Evolutionary conservation across 2,797 vertebrate species (phyloP), one percentile per base, ranked within the genome.

Genomic region (Danio kyathit): DNA sequence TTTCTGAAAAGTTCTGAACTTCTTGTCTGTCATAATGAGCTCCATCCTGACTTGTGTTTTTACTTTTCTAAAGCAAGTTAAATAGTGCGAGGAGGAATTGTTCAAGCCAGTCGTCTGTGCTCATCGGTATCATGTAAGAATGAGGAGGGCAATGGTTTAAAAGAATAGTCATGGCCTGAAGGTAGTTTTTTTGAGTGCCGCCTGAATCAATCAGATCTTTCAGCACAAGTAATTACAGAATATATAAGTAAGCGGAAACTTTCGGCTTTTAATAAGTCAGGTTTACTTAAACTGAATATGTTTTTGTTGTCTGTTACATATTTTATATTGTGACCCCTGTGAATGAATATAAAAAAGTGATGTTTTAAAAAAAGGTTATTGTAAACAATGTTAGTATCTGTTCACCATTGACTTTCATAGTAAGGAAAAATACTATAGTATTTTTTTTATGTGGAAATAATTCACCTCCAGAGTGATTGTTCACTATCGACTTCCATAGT

Each of bases 41-140:
- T 5, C 11, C 0, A 21, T 29, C 12, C 51, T 56, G 61, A 56
- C 61, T 19, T n/a, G 49, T 49, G 8, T 38, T 8, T 43, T 21
- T 5, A 10, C 7, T 16, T 14, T 64, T 63, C 10, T 54, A 65
- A 54, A n/a, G 38, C 1, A 29, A 65, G 49, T 44, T 5, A 66
- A 66, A 48, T 12, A 0, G 21, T 9, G 0, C 0, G 4, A 16
- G 21, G 5, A 7, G 44, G 5, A 74, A 49, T 6, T 74, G 14
- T 74, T 61, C 6, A 75, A 38, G 5, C 11, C 43, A 12, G 19
- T 60, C 41, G 29, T 29, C 56, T 2, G 5, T 38, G 56, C 13
- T 46, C 13, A 74, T 74, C 41, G 61, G 44, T 21, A 57, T 61
- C 44, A 61, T 74, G 56, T 48, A 54, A 21, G 43, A 60, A n/a